Base-by-base conservation (phyloP, 2,113 vertebrate genomes). In the Scatophagus argus region DNA sequence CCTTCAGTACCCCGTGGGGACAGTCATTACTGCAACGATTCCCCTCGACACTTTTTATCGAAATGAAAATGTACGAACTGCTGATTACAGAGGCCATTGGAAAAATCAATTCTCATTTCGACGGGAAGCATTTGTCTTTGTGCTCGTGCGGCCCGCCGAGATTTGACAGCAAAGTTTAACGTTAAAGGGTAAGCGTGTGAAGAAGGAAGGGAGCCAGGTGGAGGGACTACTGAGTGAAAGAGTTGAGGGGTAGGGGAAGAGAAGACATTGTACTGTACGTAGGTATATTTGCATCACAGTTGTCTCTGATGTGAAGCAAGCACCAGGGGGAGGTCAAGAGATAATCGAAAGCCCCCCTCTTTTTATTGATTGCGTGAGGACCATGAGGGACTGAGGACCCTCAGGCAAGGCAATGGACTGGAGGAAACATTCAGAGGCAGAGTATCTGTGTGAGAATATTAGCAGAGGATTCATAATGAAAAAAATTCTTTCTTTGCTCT, bases 51-150 rank as follows among this genome's bases (percentile, higher is more conserved):
- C 64, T 75, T 81, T 77, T 84, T 88, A 87, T 83, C 64, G 34
- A 88, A 90, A 88, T 88, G 71, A 88, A 85, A 93, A 92, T 71
- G 87, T 80, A 91, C 67, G 62, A 89, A 82, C 62, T 9, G 25
- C 82, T 92, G 92, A 93, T 90, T 90, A 86, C 65, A 21, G 56
- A 67, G 56, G 74, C 84, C 51, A 34, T 55, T 61, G 86, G 76
- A 80, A 91, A 93, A 93, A 94, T 92, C 91, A 87, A 93, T 94
- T 94, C 89, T 91, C 85, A 92, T 93, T 93, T 90, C 34, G 32
- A 89, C 11, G 79, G 84, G 81, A 93, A 90, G 89, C 89, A 92
- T 93, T 94, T 90, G 77, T 93, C 91, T 94, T 91, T 85, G 77
- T 19, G 73, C 90, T 89, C 79, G 10, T 52, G 54, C 31, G 61